A percentile compares a stretch with the other conserved stretches of the same genome.
phyloP scores from a whole-genome alignment of 2,888 invertebrate genomes.

The Dioctria linearis region DNA sequence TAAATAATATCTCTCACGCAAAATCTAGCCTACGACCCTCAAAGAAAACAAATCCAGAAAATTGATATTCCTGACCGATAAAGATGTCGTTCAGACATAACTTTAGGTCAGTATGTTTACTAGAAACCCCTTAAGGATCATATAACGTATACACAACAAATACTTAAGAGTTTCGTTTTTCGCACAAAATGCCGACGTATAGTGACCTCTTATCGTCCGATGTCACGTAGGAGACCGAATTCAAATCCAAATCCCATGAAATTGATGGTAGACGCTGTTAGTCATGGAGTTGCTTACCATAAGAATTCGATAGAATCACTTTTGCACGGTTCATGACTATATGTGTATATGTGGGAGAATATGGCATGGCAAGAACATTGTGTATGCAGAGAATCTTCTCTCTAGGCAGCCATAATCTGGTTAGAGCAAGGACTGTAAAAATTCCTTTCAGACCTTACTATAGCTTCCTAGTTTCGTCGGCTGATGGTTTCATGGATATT shows the following conservation, averaged over 20 bases:
- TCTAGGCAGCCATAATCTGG: constrained; percentile 37
- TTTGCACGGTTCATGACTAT: not conserved
- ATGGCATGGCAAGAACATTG: not conserved
- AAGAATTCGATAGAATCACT: constrained; percentile 43
- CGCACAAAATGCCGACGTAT: not conserved
- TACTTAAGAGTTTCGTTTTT: not conserved
- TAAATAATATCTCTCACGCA: constrained; percentile 17
- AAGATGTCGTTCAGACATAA: constrained; percentile 37
- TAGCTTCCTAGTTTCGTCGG: not conserved
- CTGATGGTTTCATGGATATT: constrained; percentile 23
- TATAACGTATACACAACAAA: not conserved
- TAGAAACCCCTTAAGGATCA: constrained; percentile 13
- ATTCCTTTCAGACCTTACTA: constrained; percentile 16
- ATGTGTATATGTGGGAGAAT: not conserved
- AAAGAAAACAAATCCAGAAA: constrained; percentile 53
- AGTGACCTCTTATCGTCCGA: constrained; percentile 28
- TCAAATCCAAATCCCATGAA: constrained; percentile 13
- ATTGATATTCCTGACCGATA: constrained; percentile 56
- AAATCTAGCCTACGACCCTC: constrained; percentile 62
- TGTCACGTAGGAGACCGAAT: constrained; percentile 41
- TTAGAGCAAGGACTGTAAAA: constrained; percentile 27
- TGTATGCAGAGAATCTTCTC: not conserved
- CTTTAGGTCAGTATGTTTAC: constrained; percentile 17
- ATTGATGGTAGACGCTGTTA: constrained; percentile 28
- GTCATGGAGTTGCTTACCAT: constrained; percentile 35